These are phyloP conservation scores for Excalfactoria chinensis DNA, from an alignment of 2,113 vertebrate species.

Conservation along the genomic window DNA sequence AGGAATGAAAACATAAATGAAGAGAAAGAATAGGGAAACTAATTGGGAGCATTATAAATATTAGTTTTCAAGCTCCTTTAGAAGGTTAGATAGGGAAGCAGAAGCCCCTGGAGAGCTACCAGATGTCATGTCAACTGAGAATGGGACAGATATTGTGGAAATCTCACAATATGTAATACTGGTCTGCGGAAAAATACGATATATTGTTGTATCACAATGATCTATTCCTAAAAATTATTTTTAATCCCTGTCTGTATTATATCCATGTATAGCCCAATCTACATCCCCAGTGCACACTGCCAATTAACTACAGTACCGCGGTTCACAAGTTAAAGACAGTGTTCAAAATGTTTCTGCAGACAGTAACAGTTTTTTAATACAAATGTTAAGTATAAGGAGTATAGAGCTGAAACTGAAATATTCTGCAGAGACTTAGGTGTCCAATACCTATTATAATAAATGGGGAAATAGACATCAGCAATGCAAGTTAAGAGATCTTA, in stretches of 20 bases:
- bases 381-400: background rate
- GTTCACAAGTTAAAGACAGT: background rate
- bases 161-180: background rate
- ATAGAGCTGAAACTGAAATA: background rate
- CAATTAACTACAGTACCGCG: background rate
- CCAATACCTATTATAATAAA: background rate
- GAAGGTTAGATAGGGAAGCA: background rate
- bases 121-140: background rate
- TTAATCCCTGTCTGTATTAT: background rate
- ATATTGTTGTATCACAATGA: background rate
- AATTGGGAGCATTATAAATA: background rate
- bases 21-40: background rate
- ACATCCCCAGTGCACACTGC: background rate
- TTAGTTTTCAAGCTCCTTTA: background rate
- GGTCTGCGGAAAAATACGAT: background rate
- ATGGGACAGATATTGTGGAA: background rate
- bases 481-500: background rate
- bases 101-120: background rate
- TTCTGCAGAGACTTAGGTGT: background rate
- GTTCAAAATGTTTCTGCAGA: background rate
- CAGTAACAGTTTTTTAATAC: background rate
- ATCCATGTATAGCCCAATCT: background rate
- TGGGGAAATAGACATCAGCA: background rate
- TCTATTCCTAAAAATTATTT: background rate
- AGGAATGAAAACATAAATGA: background rate